phyloP scores from a whole-genome alignment of 2,888 invertebrate species.

The Acleris laterana region DNA sequence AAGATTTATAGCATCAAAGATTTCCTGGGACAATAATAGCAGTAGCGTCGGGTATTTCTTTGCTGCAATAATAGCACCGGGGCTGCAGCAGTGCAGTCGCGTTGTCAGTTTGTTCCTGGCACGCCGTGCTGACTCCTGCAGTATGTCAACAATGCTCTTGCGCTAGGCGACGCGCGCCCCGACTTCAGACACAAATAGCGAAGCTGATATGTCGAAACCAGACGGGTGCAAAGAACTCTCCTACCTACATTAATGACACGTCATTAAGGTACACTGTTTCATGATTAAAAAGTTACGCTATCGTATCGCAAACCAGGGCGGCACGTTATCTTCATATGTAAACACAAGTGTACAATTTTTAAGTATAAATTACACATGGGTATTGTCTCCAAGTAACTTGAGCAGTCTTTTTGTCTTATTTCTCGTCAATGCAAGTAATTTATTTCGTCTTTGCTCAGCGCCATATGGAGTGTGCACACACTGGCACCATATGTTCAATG shows the following conservation, averaged over 20 bases:
- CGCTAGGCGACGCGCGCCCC: conserved; percentile 52
- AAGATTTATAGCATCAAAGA: conserved; percentile 80
- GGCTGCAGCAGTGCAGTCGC: conserved; percentile 58
- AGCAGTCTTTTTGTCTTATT: conserved; percentile 21
- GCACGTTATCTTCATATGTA: conserved; percentile 19
- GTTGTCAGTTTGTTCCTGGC: conserved; percentile 65
- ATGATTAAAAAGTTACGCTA: conserved; percentile 24
- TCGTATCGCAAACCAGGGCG: conserved; percentile 2
- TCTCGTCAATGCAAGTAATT: conserved; percentile 16
- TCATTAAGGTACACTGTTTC: conserved; percentile 7
- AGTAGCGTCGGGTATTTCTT: conserved; percentile 67
- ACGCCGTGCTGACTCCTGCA: conserved; percentile 71
- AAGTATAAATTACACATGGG: conserved; percentile 16
- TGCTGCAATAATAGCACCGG: conserved; percentile 65
- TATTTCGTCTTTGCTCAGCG: conserved; percentile 14
- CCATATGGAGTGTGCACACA: conserved; percentile 24
- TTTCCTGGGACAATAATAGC: conserved; percentile 82
- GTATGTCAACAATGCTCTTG: conserved; percentile 77
- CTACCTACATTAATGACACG: conserved; percentile 26
- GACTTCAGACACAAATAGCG: conserved; percentile 67
- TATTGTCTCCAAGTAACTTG: conserved; percentile 17
- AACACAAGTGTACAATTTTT: conserved; percentile 25
- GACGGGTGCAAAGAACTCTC: conserved; percentile 63
- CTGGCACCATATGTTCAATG: conserved; percentile 34
- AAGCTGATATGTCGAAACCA: conserved; percentile 57